Evolutionary conservation across 1,140 invertebrate species (phyloP).

Genomic region (Diuraphis noxia): DNA sequence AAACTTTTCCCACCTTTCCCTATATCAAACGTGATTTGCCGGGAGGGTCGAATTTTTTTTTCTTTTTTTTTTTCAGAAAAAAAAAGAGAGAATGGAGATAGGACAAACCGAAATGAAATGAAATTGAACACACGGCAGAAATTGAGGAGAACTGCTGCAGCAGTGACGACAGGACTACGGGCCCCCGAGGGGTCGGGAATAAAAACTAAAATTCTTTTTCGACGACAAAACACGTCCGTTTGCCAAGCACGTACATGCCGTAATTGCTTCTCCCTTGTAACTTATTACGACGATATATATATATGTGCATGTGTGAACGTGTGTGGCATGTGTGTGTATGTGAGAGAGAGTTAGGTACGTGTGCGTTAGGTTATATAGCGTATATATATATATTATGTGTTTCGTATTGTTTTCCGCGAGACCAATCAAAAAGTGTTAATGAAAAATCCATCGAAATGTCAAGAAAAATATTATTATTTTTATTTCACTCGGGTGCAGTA

Average conservation of each 20-base stretch:
- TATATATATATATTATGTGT: not conserved
- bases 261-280: constrained; percentile 53
- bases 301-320: not conserved
- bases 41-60: constrained; percentile 20
- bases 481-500: not conserved
- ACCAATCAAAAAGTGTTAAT: constrained; percentile 52
- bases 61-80: not conserved
- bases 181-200: constrained; percentile 28
- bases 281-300: constrained; percentile 39
- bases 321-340: not conserved
- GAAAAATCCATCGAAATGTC: constrained; percentile 37
- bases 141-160: constrained; percentile 22
- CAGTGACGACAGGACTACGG: not conserved
- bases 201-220: constrained; percentile 53
- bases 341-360: not conserved
- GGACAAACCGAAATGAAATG: constrained; percentile 40
- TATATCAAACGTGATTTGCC: constrained; percentile 33
- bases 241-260: constrained; percentile 41
- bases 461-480: not conserved
- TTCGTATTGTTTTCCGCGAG: constrained; percentile 12
- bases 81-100: not conserved
- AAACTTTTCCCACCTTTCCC: constrained; percentile 1
- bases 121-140: constrained; percentile 53
- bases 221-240: constrained; percentile 50
- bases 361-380: not conserved